Base-by-base conservation (phyloP, 1,140 invertebrate species). In the Drosophila suzukii region DNA sequence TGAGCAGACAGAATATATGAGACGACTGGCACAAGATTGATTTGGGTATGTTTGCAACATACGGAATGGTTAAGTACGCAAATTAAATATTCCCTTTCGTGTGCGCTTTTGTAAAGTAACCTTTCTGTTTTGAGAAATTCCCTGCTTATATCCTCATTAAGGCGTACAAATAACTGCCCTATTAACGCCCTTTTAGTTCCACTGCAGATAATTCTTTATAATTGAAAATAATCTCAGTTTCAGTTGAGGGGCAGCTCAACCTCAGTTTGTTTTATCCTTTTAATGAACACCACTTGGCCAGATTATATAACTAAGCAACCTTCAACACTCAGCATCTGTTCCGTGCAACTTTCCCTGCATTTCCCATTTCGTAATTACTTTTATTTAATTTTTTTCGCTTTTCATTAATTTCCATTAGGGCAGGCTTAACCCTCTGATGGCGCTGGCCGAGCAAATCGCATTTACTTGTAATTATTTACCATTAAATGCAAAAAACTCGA, bases 391-490 rank as follows among this genome's bases (percentile, higher is more conserved):
- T 66, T 43, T 43, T 32, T 51, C 39, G 8, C 43, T 63, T 60
- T 57, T 62, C 80, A 89, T 88, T 83, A 88, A 88, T 88, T 83
- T 74, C 44, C 77, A 84, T 84, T 88, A 81, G 59, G 60, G 43
- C 47, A 24, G 61, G 32, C 17, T 61, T 78, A 77, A 75, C 67
- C 78, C 67, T 53, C 65, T n/a, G 56, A 34, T 46, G 56, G 17
- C 34, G 30, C 30, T 44, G 50, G 36, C 32, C 47, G 46, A 34
- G 62, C 47, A 73, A 59, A 67, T 58, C 65, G 55, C 70, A 78
- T 86, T 86, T 80, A 78, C 80, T 84, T 88, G 65, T 89, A 88
- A 88, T 88, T 89, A 88, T 88, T 88, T 88, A 89, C 84, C 60
- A 88, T 88, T 88, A 88, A 89, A 84, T 74, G 81, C 63, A 78